Percentiles rank a stretch among this genome's conserved stretches.
These are phyloP conservation scores for Choreutis nemorana DNA, from an alignment of 2,888 invertebrate species.

Conservation along the genomic window DNA sequence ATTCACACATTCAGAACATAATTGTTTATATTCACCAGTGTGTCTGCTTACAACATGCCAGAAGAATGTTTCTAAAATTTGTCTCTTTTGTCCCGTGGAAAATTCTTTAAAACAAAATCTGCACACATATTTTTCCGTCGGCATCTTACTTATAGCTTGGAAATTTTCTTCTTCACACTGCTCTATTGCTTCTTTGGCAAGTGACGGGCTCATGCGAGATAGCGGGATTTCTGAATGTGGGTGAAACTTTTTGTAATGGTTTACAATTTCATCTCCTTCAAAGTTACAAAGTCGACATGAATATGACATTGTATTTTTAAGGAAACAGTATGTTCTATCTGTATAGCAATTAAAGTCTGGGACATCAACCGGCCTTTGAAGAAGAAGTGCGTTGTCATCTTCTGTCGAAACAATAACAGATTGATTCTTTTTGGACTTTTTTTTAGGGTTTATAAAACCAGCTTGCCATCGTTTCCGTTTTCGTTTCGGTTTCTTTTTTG, in stretches of 20 bases:
- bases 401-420: constrained; percentile 3
- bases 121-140: constrained; percentile 41
- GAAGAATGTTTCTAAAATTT: constrained; percentile 61
- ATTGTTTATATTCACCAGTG: constrained; percentile 79
- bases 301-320: constrained; percentile 34
- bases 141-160: constrained; percentile 31
- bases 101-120: constrained; percentile 51
- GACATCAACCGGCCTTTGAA: constrained; percentile 14
- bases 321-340: constrained; percentile 51
- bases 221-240: constrained; percentile 70
- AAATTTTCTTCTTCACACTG: constrained; percentile 55
- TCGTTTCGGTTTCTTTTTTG: constrained; percentile 36
- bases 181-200: constrained; percentile 62
- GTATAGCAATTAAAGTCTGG: constrained; percentile 37
- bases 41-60: constrained; percentile 77
- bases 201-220: constrained; percentile 62
- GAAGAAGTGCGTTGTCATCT: constrained; percentile 8
- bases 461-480: constrained; percentile 38
- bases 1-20: constrained; percentile 68
- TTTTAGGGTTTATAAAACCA: constrained; percentile 45
- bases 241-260: constrained; percentile 72
- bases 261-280: constrained; percentile 67
- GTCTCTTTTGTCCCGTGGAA: constrained; percentile 20
- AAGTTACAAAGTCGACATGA: constrained; percentile 70
- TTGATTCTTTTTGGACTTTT: constrained; percentile 39